Evolutionary conservation across 2,797 vertebrate genomes (phyloP).

Genomic region (Pseudotriccus pelzelni): DNA sequence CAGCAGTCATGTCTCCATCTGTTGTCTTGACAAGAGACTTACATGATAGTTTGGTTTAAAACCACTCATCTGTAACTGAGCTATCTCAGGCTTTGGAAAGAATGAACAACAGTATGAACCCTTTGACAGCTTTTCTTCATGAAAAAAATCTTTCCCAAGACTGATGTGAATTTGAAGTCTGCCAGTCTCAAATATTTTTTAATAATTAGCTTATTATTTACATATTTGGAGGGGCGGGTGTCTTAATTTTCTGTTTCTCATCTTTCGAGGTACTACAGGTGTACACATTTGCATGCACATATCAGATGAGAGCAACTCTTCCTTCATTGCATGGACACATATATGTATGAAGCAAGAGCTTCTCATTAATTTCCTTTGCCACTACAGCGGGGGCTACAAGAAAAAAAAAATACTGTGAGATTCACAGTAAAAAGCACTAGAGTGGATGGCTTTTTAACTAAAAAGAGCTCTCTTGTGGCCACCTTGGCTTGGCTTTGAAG

Average conservation of each 20-base stretch:
- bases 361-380: not conserved
- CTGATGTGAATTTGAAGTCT: not conserved
- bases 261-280: not conserved
- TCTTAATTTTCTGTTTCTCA: not conserved
- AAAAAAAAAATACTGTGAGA: not conserved
- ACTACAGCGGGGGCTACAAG: not conserved
- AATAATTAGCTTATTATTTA: not conserved
- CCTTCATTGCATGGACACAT: not conserved
- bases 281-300: not conserved
- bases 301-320: not conserved
- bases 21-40: conserved; percentile 14
- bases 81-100: not conserved
- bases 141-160: not conserved
- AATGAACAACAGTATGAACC: not conserved
- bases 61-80: not conserved
- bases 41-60: not conserved
- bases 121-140: not conserved
- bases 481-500: not conserved
- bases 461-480: not conserved
- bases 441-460: not conserved
- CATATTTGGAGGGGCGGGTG: accelerated
- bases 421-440: not conserved
- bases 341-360: not conserved
- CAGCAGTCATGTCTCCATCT: not conserved
- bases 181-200: not conserved